These are phyloP conservation scores for Ophion ellenae DNA, from an alignment of 2,888 invertebrate genomes.

Conservation along the genomic window DNA sequence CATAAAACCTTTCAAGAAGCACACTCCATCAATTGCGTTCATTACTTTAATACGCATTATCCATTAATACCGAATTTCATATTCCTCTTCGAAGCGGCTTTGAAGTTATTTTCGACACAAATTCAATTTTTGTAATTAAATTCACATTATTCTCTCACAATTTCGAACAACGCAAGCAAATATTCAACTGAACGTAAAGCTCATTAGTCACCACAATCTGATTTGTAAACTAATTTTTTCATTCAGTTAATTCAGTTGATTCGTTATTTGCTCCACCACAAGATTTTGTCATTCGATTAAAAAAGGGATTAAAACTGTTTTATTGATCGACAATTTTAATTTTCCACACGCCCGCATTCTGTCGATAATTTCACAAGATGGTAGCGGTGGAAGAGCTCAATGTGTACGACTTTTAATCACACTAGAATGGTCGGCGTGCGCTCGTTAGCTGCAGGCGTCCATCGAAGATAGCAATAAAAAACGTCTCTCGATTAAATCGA, in stretches of 20 bases:
- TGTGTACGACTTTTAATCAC: conserved; percentile 56
- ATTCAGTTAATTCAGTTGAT: neutral
- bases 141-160: neutral
- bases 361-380: neutral
- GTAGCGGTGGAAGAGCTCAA: conserved; percentile 31
- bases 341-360: conserved; percentile 1
- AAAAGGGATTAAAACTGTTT: neutral
- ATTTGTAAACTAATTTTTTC: neutral
- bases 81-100: neutral
- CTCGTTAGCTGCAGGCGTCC: conserved; percentile 74
- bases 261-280: neutral
- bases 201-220: neutral
- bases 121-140: neutral
- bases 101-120: neutral
- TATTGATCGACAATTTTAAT: conserved; percentile 4
- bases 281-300: neutral
- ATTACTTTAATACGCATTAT: neutral
- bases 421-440: conserved; percentile 58
- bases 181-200: too few relatives aligned
- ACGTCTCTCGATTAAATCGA: conserved; percentile 76
- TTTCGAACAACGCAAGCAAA: neutral
- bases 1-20: neutral
- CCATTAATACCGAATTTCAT: too few relatives aligned
- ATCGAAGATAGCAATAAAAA: conserved; percentile 75
- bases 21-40: neutral